These are phyloP conservation scores for Rhodinocichla rosea DNA, from an alignment of 2,113 vertebrate genomes.

Conservation along the genomic window DNA sequence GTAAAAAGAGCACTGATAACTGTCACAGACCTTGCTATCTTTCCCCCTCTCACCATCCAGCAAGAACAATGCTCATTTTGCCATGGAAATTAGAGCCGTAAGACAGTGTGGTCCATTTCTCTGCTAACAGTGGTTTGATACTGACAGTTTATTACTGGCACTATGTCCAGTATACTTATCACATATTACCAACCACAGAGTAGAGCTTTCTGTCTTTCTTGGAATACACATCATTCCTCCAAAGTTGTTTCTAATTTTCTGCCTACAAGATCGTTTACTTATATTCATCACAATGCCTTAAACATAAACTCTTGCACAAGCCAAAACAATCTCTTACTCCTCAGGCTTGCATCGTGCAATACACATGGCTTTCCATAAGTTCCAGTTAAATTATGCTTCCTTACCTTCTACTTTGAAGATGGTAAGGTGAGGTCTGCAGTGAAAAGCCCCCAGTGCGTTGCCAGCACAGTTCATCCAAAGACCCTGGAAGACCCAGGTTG, in stretches of 20 bases:
- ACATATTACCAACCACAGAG: background rate
- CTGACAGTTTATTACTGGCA: background rate
- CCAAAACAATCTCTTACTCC: background rate
- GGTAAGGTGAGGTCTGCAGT: slow-evolving; percentile 88
- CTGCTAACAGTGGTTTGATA: background rate
- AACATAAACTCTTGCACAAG: background rate
- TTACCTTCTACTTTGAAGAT: slow-evolving; percentile 89
- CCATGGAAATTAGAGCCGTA: background rate
- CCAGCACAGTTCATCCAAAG: slow-evolving; percentile 95
- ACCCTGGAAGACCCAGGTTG: slow-evolving; percentile 94
- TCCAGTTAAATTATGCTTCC: background rate
- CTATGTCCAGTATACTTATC: background rate
- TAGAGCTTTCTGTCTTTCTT: background rate
- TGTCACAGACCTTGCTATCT: background rate
- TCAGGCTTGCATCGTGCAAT: background rate
- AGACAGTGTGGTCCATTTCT: background rate
- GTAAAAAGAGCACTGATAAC: background rate
- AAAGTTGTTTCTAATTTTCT: background rate
- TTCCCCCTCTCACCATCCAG: background rate
- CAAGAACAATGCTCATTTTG: background rate
- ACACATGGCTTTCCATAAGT: background rate
- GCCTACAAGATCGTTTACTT: background rate
- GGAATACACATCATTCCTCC: background rate
- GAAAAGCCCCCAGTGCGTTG: slow-evolving; percentile 88
- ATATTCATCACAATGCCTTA: background rate